Evolutionary conservation across 2,797 vertebrate species (phyloP), one percentile per base, ranked within the genome.

Genomic region (Scomberomorus guttatus): DNA sequence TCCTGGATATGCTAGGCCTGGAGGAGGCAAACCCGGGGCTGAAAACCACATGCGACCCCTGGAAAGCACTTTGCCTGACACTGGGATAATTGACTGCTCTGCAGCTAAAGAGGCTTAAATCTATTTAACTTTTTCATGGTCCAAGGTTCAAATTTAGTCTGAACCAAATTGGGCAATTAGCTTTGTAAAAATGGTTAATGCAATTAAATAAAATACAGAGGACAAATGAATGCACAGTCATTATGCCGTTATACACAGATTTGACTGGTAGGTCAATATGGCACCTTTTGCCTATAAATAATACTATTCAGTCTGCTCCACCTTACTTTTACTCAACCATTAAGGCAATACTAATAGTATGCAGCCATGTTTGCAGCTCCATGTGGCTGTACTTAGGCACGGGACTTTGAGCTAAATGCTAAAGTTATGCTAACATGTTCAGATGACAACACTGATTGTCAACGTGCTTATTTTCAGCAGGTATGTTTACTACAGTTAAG

Each of bases 81-180:
- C 77, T 2, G 25, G 13, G 75, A 82, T 87, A 89, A 91, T 72
- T 83, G 87, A 89, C 88, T 81, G 80, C 68, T 63, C 58, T 15
- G 75, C 34, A 48, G 77, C 58, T n/a, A 20, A 74, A 37, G 27
- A 56, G 68, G 88, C 88, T 83, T 68, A 63, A 79, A 90, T 90
- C 1, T 50, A 5, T 85, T 79, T 44, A 66, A 77, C 57, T 83
- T 79, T 70, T 73, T 25, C 52, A 60, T 17, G n/a, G 64, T 68
- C 72, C 42, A 77, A 54, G 56, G 80, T 87, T 60, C 75, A 88
- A 57, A 80, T 77, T 69, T 46, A 78, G 24, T 34, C 54, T 32
- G n/a, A 62, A 37, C 37, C 24, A 66, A 68, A 73, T 54, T 54
- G 70, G 77, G 78, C 46, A 70, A 54, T 59, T 37, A 56, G 48